phyloP scores from a whole-genome alignment of 2,888 invertebrate genomes.

The Archaeoteleia sp. region DNA sequence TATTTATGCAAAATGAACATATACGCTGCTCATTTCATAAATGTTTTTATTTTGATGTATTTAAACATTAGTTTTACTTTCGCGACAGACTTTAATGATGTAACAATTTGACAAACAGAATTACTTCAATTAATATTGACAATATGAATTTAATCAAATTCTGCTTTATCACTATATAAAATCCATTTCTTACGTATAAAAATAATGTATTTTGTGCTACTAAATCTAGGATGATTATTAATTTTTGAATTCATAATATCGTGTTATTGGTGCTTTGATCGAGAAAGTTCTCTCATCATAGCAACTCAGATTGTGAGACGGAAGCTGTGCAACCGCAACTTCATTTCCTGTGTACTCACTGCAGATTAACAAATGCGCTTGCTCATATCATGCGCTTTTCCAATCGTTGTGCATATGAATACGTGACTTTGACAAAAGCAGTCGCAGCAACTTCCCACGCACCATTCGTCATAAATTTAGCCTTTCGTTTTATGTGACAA shows the following conservation, averaged over 20 bases:
- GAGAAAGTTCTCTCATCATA: slow-evolving; percentile 4
- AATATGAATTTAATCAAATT: too few species aligned
- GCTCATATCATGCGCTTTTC: slow-evolving; percentile 25
- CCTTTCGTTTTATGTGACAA: slow-evolving; percentile 41
- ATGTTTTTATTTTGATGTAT: too few species aligned
- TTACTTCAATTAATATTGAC: too few species aligned
- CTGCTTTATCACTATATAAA: too few species aligned
- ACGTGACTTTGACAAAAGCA: slow-evolving; percentile 29
- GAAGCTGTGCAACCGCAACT: slow-evolving; percentile 11
- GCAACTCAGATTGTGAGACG: slow-evolving; percentile 1
- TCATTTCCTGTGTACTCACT: slow-evolving; percentile 18
- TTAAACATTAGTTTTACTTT: too few species aligned
- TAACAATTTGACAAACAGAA: too few species aligned
- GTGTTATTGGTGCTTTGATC: slow-evolving; percentile 1
- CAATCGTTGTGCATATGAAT: slow-evolving; percentile 26
- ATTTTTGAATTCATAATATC: neutral
- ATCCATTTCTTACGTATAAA: neutral
- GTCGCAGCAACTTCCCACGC: slow-evolving; percentile 30
- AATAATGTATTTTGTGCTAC: neutral
- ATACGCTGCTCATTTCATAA: too few species aligned
- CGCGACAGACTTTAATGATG: too few species aligned
- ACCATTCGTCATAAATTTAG: slow-evolving; percentile 39
- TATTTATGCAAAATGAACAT: too few species aligned
- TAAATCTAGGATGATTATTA: neutral
- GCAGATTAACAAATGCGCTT: slow-evolving; percentile 19